Evolutionary conservation across 2,797 vertebrate genomes (phyloP).

Genomic region (Channallabes apus): DNA sequence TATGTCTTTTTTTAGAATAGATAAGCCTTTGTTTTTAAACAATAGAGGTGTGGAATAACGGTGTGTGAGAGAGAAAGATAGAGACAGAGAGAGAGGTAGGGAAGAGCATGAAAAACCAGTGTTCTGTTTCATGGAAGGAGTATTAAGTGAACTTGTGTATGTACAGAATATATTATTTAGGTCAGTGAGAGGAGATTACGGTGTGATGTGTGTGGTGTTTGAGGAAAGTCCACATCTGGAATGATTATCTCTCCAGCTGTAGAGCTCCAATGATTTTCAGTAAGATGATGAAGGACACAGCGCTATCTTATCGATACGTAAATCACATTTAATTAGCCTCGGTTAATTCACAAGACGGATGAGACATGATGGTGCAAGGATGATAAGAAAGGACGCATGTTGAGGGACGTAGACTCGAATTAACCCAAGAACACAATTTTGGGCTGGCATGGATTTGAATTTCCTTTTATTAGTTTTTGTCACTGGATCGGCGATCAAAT

Average conservation of each 20-base stretch:
- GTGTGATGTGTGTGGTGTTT: not conserved
- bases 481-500: not conserved
- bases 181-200: not conserved
- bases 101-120: not conserved
- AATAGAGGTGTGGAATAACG: slow-evolving; percentile 38
- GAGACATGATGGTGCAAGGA: not conserved
- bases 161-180: not conserved
- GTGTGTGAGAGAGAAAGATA: not conserved
- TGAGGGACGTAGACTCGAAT: not conserved
- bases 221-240: not conserved
- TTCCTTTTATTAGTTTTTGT: not conserved
- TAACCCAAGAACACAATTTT: too few species aligned
- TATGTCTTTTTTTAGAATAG: slow-evolving; percentile 25
- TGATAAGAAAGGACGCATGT: not conserved
- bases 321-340: not conserved
- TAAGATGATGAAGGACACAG: not conserved
- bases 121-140: not conserved
- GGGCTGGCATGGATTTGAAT: not conserved
- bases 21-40: slow-evolving; percentile 33
- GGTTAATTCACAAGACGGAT: not conserved
- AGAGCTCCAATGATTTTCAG: not conserved
- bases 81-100: not conserved
- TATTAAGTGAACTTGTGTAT: not conserved
- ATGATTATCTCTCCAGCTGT: not conserved
- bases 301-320: not conserved